Percentiles rank a stretch among this genome's conserved stretches.
Conservation (phyloP, 35 echinoderm and acorn worm genomes). For the Nesometra sesokonis region DNA sequence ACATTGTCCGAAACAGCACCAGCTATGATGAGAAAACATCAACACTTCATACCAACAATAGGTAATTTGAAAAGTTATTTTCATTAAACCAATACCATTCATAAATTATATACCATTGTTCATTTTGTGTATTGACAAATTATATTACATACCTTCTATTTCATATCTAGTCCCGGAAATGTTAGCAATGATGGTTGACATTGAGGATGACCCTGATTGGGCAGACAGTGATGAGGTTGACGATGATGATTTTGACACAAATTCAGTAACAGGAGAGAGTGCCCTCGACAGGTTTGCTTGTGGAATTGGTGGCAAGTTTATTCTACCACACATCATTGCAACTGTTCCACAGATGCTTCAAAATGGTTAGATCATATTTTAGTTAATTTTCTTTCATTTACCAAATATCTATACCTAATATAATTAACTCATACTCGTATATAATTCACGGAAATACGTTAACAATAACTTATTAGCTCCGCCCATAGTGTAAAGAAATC, state of each 20-base stretch:
- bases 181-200: slow-evolving; percentile 93
- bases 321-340: slow-evolving; percentile 72
- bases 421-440: neutral
- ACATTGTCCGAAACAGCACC: slow-evolving; percentile 81
- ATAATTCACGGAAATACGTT: too few relatives aligned
- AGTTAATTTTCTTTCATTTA: too few relatives aligned
- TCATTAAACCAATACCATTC: too few relatives aligned
- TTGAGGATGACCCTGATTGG: slow-evolving; percentile 95
- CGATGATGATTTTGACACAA: slow-evolving; percentile 85
- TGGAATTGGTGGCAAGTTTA: slow-evolving; percentile 91
- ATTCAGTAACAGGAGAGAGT: slow-evolving; percentile 91
- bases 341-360: slow-evolving; percentile 74
- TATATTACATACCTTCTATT: neutral
- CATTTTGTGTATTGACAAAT: neutral
- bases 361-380: slow-evolving; percentile 52
- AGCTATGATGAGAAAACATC: slow-evolving; percentile 78
- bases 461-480: too few relatives aligned
- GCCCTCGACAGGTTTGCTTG: slow-evolving; percentile 97
- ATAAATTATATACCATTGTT: too few relatives aligned
- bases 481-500: too few relatives aligned
- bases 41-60: slow-evolving; percentile 54
- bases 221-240: slow-evolving; percentile 71
- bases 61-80: slow-evolving; percentile 24
- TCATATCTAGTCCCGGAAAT: slow-evolving; percentile 68
- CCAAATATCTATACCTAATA: too few relatives aligned